These are phyloP conservation scores for Boloria euphrosyne DNA, from an alignment of 2,888 invertebrate genomes.

Conservation along the genomic window DNA sequence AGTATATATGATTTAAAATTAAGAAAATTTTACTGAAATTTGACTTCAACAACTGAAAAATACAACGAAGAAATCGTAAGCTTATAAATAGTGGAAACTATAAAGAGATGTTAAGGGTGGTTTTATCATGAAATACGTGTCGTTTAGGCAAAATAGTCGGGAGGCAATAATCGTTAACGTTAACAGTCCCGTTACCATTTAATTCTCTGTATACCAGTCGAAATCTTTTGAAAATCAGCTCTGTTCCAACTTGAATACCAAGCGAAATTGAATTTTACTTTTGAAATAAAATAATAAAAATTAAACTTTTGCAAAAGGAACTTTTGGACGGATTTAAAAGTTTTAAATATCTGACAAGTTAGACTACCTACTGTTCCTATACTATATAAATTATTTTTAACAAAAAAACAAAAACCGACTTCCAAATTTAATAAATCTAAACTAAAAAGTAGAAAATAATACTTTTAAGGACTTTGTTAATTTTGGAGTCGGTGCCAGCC, in stretches of 20 bases:
- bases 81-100: constrained; percentile 38
- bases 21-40: too few relatives aligned
- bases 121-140: constrained; percentile 62
- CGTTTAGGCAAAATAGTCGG: constrained; percentile 62
- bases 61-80: constrained; percentile 22
- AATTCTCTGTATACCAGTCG: constrained; percentile 52
- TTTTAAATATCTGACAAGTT: constrained; percentile 7
- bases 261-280: constrained; percentile 14
- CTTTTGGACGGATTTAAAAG: constrained; percentile 4
- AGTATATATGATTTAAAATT: too few relatives aligned
- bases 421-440: too few relatives aligned
- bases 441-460: too few relatives aligned
- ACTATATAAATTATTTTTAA: too few relatives aligned
- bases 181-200: constrained; percentile 57
- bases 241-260: constrained; percentile 13
- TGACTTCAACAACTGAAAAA: background rate
- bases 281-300: background rate
- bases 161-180: constrained; percentile 69
- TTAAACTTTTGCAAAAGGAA: background rate
- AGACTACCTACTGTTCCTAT: background rate
- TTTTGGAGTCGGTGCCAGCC: too few relatives aligned
- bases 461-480: too few relatives aligned
- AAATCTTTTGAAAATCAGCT: constrained; percentile 52
- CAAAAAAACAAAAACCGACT: too few relatives aligned
- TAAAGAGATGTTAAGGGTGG: constrained; percentile 49